Evolutionary conservation across 2,888 invertebrate species (phyloP), one percentile per base, ranked within the genome.

Genomic region (Baronia brevicornis): DNA sequence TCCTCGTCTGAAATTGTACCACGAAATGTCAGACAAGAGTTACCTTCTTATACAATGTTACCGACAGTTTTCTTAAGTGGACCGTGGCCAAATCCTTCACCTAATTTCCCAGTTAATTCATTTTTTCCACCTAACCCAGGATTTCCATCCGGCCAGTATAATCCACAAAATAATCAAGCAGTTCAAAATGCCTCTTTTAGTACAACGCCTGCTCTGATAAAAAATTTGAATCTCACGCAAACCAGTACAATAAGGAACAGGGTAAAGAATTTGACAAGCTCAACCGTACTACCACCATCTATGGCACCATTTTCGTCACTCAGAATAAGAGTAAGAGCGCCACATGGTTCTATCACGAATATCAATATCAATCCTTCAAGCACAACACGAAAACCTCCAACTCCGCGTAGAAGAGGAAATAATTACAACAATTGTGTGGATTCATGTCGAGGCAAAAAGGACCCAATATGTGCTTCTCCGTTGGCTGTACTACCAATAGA

Each of bases 381-480:
- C 3, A 51, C 62, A 2, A 68, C 64, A 1, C 64, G 60, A 1
- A 60, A 49, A 32, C 60, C 53, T 20, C 45, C 54, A 5, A 59
- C 55, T 2, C 49, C 53, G 27, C 65, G 63, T 21, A 70, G 55
- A 35, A 67, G 46, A 9, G 49, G 44, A 38, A 79, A 79, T 41
- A 69, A 58, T 19, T 79, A 68, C 38, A 77, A 79, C 3, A 50
- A 57, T 1, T 84, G 84, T 43, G 39, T 72, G 13, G 54, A 62
- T 24, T 62, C 69, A 1, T 82, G 82, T 38, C 67, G 50, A 26
- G 72, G 64, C 4, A 62, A 46, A 28, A 71, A 60, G 41, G 60
- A 68, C 10, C 74, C 71, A 0, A 68, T 84, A 36, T 84, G 84
- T 38, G 70, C 72, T 12, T 60, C 62, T 1, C 82, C 82, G 2